Evolutionary conservation across 30 jellyfish, hydroid and myxozoan species (phyloP).

Genomic region (Cassiopea xamachana): DNA sequence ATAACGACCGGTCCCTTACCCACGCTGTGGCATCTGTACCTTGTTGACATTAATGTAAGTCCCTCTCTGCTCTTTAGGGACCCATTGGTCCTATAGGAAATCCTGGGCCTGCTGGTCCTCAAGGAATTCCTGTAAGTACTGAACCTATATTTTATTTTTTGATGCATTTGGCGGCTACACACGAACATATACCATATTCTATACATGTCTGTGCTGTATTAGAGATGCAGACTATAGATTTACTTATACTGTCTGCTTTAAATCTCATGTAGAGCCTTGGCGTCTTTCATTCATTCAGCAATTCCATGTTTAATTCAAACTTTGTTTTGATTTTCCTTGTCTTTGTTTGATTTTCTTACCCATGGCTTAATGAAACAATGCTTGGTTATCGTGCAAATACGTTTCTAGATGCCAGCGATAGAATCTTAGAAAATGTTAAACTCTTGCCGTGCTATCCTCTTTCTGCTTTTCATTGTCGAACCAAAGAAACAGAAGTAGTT

Average conservation of each 20-base stretch:
- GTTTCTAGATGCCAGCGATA: not conserved
- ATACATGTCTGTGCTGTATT: not conserved
- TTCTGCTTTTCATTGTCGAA: not conserved
- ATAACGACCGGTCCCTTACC: no score
- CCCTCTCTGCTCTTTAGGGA: constrained; percentile 1
- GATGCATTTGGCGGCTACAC: no score
- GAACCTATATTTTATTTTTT: not conserved
- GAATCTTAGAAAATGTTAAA: not conserved
- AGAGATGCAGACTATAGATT: no score
- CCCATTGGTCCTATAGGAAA: constrained; percentile 49
- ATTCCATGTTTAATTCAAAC: no score
- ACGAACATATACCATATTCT: not conserved
- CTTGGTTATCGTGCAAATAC: not conserved
- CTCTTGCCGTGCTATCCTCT: not conserved
- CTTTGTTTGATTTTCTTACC: not conserved
- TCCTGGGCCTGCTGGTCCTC: constrained; percentile 20
- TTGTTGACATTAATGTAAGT: not conserved
- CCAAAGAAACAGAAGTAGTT: not conserved
- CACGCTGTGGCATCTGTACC: no score
- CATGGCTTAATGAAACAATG: not conserved
- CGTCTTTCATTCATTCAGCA: no score
- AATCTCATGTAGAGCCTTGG: no score
- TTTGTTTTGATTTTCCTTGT: not conserved
- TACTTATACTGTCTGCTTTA: no score
- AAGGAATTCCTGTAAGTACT: not conserved